phyloP scores from a whole-genome alignment of 1,140 invertebrate species.

The Drosophila saltans region DNA sequence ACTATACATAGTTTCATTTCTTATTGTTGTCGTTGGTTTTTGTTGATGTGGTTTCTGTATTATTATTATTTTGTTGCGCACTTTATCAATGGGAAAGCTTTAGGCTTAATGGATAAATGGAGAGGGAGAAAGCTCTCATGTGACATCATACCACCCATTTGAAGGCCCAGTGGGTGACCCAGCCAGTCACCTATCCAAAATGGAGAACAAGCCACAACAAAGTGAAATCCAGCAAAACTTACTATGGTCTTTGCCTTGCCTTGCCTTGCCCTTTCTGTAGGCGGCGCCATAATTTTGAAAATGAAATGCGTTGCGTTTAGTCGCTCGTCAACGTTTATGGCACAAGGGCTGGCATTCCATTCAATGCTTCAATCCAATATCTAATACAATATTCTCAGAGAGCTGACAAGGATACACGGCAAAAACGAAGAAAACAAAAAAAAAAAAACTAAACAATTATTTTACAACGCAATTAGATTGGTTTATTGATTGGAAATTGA shows the following conservation, averaged over 20 bases:
- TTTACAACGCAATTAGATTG: constrained; percentile 47
- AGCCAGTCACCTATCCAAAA: constrained; percentile 4
- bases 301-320: constrained; percentile 63
- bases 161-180: neutral
- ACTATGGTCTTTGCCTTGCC: too few species aligned
- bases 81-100: constrained; percentile 41
- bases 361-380: constrained; percentile 17
- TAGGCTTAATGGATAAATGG: neutral
- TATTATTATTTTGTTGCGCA: constrained; percentile 21
- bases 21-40: neutral
- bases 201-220: constrained; percentile 8
- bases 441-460: constrained; percentile 4
- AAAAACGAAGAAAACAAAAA: neutral
- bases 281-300: constrained; percentile 72
- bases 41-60: neutral
- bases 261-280: constrained; percentile 33
- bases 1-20: neutral
- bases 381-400: neutral
- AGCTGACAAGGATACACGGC: too few species aligned
- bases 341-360: constrained; percentile 56
- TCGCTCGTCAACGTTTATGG: constrained; percentile 64
- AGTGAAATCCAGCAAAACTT: constrained; percentile 34
- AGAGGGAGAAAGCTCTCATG: constrained; percentile 29
- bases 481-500: constrained; percentile 59
- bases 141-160: constrained; percentile 69